Evolutionary conservation across 1,140 invertebrate species (phyloP), one percentile per base, ranked within the genome.

Genomic region (Teleopsis dalmanni): DNA sequence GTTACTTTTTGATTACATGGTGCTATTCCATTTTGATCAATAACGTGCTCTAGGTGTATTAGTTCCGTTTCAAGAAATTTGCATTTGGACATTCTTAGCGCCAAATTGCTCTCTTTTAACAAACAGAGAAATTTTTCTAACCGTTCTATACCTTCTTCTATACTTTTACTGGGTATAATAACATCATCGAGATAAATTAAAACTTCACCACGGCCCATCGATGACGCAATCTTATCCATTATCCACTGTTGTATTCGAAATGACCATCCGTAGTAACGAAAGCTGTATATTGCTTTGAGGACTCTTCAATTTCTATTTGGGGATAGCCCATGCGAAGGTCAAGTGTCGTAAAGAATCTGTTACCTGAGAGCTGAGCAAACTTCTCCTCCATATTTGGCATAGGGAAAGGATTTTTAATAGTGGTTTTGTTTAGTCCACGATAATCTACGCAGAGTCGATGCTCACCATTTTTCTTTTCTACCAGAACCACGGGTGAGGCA

Each of bases 61-160:
- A 42, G 23, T 42, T 42, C 13, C 3, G 4, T n/a, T 25, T 2
- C 25, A 4, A 43, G 26, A 29, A 43, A 29, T 23, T 59, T n/a
- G 44, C 62, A 68, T 44, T 65, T 68, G 19, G 14, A 11, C 0
- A 54, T 52, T 22, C 60, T 54, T 36, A 65, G 42, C 48, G 60
- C 62, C 29, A 65, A 54, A 45, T 57, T 57, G 21, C 44, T 41
- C 43, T 58, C 49, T 34, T 57, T 47, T 19, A 59, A 37, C 25
- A 52, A 49, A 4, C 43, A 14, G 9, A 64, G 51, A 27, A 64
- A 44, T 26, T 49, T 45, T 5, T 49, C 43, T 35, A 61, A 36
- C 22, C 59, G 57, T 44, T 52, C 47, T 49, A 55, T 51, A 35
- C 60, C 58, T 13, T 44, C 27, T 14, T 50, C 22, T 13, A 54